These are phyloP conservation scores for Trachelus tabidus DNA, from an alignment of 2,888 invertebrate genomes.

Conservation along the genomic window DNA sequence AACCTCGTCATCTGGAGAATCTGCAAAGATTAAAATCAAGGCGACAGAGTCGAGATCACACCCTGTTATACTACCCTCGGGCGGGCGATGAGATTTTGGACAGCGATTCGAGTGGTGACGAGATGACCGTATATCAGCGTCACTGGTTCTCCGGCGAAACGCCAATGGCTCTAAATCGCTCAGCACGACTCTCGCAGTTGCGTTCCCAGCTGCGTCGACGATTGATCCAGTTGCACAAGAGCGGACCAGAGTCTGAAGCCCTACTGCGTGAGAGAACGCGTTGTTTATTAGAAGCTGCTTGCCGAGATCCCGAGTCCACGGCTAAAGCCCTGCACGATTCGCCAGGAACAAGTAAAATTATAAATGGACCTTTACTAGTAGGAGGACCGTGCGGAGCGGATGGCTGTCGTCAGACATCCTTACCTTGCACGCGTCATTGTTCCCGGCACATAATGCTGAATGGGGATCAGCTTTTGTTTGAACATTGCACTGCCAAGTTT, in stretches of 20 bases:
- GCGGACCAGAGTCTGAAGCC: slow-evolving; percentile 52
- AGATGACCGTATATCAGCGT: slow-evolving; percentile 61
- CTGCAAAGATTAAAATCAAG: slow-evolving; percentile 44
- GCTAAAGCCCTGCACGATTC: slow-evolving; percentile 32
- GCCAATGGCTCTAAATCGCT: slow-evolving; percentile 48
- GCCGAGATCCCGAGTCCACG: slow-evolving; percentile 51
- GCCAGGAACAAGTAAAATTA: slow-evolving; percentile 34
- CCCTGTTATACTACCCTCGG: slow-evolving; percentile 59
- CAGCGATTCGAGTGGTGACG: slow-evolving; percentile 65
- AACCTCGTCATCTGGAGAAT: slow-evolving; percentile 42
- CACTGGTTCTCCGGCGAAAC: slow-evolving; percentile 64
- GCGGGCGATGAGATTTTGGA: slow-evolving; percentile 66
- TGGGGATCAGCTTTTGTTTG: slow-evolving; percentile 84
- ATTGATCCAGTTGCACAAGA: slow-evolving; percentile 65
- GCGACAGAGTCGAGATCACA: slow-evolving; percentile 57
- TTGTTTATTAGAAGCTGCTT: slow-evolving; percentile 49
- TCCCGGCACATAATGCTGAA: slow-evolving; percentile 86
- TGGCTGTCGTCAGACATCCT: slow-evolving; percentile 67
- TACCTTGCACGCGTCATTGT: slow-evolving; percentile 87
- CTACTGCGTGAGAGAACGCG: slow-evolving; percentile 45
- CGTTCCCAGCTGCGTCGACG: slow-evolving; percentile 67
- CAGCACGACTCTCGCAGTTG: slow-evolving; percentile 57
- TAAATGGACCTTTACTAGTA: slow-evolving; percentile 51
- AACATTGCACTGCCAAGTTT: slow-evolving; percentile 84
- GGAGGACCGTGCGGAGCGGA: slow-evolving; percentile 57